Percentiles rank a stretch among this genome's conserved stretches.
phyloP scores from a whole-genome alignment of 2,888 invertebrate species.

The Holacanthella duospinosa region DNA sequence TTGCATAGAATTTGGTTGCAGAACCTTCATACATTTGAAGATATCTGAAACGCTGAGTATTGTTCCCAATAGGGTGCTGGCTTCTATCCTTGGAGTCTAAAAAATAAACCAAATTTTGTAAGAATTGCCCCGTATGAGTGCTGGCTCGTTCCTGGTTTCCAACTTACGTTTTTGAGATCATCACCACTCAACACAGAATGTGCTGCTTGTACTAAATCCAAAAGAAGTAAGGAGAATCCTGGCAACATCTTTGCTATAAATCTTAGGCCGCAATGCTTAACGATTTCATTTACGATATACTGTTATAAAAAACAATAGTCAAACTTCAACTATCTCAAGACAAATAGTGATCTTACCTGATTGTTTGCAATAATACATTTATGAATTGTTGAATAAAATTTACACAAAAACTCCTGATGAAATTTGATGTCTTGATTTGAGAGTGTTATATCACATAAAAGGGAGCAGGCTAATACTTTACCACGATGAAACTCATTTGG shows the following conservation, averaged over 20 bases:
- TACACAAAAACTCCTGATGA: slow-evolving; percentile 60
- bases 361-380: slow-evolving; percentile 51
- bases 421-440: slow-evolving; percentile 66
- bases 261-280: slow-evolving; percentile 69
- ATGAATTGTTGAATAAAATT: slow-evolving; percentile 81
- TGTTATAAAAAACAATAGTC: slow-evolving; percentile 42
- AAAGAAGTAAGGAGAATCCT: slow-evolving; percentile 71
- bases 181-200: slow-evolving; percentile 72
- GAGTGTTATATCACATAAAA: slow-evolving; percentile 68
- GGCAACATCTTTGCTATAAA: slow-evolving; percentile 78
- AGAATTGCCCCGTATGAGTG: no score
- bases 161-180: slow-evolving; percentile 52
- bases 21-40: slow-evolving; percentile 55
- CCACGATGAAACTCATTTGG: slow-evolving; percentile 63
- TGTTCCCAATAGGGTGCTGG: slow-evolving; percentile 77
- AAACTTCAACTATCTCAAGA: no score
- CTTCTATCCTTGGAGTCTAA: slow-evolving; percentile 76
- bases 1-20: slow-evolving; percentile 55
- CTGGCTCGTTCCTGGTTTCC: no score
- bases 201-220: slow-evolving; percentile 84
- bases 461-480: slow-evolving; percentile 71
- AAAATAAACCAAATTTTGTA: slow-evolving; percentile 16
- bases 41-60: slow-evolving; percentile 69
- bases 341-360: slow-evolving; percentile 50
- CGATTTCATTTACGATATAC: slow-evolving; percentile 63